A percentile compares a stretch with the other conserved stretches of the same genome.
Conservation (phyloP, 2,888 invertebrate species). For the Polia nebulosa region DNA sequence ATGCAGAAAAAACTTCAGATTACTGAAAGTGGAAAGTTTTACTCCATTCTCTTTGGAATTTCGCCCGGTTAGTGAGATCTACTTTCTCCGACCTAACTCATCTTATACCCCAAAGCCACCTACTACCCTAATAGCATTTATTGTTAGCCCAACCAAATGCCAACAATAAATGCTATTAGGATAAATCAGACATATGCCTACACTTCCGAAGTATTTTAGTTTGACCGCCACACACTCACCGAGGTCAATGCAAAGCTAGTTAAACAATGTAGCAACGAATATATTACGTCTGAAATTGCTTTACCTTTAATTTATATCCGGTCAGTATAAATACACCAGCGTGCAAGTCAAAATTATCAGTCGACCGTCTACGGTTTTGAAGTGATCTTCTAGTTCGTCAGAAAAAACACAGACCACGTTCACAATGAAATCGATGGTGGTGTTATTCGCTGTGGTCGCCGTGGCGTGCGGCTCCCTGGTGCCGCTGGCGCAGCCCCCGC, state of each 20-base stretch:
- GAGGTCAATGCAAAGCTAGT: slow-evolving; percentile 89
- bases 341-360: slow-evolving; percentile 69
- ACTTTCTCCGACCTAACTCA: slow-evolving; percentile 9
- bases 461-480: slow-evolving; percentile 90
- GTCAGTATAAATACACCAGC: slow-evolving; percentile 85
- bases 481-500: slow-evolving; percentile 86
- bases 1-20: no score
- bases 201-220: slow-evolving; percentile 49
- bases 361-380: slow-evolving; percentile 76
- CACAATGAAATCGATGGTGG: slow-evolving; percentile 89
- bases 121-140: no score
- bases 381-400: slow-evolving; percentile 84
- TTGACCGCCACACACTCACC: slow-evolving; percentile 81
- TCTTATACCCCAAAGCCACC: no score
- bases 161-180: no score
- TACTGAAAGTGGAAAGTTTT: no score
- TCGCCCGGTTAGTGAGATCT: not conserved
- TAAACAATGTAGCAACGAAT: slow-evolving; percentile 75
- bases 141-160: no score
- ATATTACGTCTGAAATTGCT: slow-evolving; percentile 72
- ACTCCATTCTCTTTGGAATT: not conserved
- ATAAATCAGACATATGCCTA: not conserved
- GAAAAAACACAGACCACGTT: slow-evolving; percentile 79
- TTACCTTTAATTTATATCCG: slow-evolving; percentile 87
- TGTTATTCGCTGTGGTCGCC: slow-evolving; percentile 92